Evolutionary conservation across 2,888 invertebrate species (phyloP).

Genomic region (Nomada hirtipes): DNA sequence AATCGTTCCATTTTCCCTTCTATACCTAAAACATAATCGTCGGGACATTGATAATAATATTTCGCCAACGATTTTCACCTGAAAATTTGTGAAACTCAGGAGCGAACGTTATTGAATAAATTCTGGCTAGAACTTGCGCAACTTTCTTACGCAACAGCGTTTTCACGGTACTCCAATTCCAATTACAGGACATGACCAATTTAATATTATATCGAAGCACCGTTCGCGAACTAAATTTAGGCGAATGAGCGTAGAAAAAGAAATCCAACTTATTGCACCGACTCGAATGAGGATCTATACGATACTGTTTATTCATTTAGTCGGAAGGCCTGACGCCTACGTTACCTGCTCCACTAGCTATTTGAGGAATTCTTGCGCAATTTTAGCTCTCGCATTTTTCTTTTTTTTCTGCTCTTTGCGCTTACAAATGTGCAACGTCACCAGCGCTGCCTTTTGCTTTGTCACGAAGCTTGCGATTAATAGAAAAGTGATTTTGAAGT

Average conservation of each 20-base stretch:
- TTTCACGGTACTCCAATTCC: conserved; percentile 54
- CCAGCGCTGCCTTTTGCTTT: background rate
- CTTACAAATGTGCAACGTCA: conserved; percentile 50
- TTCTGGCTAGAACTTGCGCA: background rate
- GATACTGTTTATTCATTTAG: conserved; percentile 68
- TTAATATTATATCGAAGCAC: background rate
- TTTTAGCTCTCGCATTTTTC: conserved; percentile 70
- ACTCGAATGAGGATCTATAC: conserved; percentile 47
- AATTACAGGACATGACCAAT: conserved; percentile 37
- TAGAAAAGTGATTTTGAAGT: conserved; percentile 14
- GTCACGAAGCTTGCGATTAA: background rate
- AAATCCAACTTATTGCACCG: conserved; percentile 25
- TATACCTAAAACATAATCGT: conserved; percentile 74
- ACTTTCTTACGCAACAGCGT: conserved; percentile 52
- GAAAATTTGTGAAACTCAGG: background rate
- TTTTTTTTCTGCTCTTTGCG: conserved; percentile 27
- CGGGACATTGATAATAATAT: background rate
- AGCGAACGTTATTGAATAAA: background rate
- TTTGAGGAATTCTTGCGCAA: conserved; percentile 77
- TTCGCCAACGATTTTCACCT: too few species aligned
- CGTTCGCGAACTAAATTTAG: background rate
- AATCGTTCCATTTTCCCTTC: conserved; percentile 83
- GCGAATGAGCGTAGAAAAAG: conserved; percentile 7
- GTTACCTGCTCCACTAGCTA: conserved; percentile 71
- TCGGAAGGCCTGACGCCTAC: conserved; percentile 74